These are phyloP conservation scores for Euwallacea similis DNA, from an alignment of 1,140 invertebrate species.

Conservation along the genomic window DNA sequence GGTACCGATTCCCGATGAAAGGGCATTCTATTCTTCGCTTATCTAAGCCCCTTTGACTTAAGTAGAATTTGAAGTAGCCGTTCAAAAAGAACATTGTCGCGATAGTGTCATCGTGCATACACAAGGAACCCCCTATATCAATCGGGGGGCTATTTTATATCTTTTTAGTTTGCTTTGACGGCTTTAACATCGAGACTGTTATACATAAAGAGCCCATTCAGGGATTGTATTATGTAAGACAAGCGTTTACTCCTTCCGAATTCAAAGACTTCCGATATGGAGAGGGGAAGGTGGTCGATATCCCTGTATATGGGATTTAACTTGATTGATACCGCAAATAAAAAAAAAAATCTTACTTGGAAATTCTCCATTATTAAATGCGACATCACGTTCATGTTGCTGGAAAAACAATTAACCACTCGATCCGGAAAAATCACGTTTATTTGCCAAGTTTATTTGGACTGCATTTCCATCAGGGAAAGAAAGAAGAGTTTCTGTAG, in stretches of 20 bases:
- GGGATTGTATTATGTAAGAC: not conserved
- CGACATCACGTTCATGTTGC: not conserved
- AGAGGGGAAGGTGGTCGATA: not conserved
- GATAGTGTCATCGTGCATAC: conserved; percentile 5
- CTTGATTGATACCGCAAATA: not conserved
- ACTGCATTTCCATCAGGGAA: not conserved
- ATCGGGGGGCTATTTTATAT: not conserved
- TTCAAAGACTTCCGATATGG: not conserved
- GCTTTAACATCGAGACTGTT: not conserved
- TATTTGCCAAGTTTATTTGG: conserved; percentile 1
- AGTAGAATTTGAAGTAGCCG: conserved; percentile 12
- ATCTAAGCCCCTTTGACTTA: conserved; percentile 14
- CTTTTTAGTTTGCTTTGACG: conserved; percentile 1
- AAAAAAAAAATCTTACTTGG: not conserved
- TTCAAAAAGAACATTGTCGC: not conserved
- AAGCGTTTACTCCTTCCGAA: not conserved
- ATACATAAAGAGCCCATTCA: not conserved
- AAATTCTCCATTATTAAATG: not conserved
- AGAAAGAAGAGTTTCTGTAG: too few relatives aligned
- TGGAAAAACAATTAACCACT: conserved; percentile 1
- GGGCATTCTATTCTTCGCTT: conserved; percentile 8
- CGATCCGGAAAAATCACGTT: conserved; percentile 2
- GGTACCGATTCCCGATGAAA: conserved; percentile 4
- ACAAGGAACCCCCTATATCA: conserved; percentile 9
- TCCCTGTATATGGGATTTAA: not conserved